phyloP scores from a whole-genome alignment of 2,888 invertebrate genomes.

The Teinopalpus imperialis region DNA sequence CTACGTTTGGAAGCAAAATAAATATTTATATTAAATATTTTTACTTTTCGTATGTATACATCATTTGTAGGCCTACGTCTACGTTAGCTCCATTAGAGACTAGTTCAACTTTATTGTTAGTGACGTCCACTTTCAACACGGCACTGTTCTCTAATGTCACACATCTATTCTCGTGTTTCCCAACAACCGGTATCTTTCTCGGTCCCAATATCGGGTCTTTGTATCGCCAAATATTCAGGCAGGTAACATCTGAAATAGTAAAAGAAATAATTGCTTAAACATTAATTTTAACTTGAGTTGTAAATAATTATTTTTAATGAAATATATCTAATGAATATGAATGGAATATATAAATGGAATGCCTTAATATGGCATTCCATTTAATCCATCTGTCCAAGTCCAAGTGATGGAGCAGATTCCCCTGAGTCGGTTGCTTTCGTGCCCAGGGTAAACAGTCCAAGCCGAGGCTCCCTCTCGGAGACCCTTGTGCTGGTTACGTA shows the following conservation, averaged over 20 bases:
- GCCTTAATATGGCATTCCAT: too few relatives aligned
- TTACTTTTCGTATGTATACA: constrained; percentile 76
- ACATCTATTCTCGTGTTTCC: constrained; percentile 85
- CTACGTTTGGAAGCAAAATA: constrained; percentile 34
- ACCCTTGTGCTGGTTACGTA: too few relatives aligned
- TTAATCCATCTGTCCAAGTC: too few relatives aligned
- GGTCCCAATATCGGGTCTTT: constrained; percentile 89
- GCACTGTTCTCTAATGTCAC: constrained; percentile 66
- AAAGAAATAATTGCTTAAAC: too few relatives aligned
- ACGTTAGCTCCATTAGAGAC: constrained; percentile 63
- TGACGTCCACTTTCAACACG: constrained; percentile 77
- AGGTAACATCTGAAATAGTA: constrained; percentile 83
- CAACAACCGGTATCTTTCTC: constrained; percentile 86
- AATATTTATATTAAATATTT: constrained; percentile 36
- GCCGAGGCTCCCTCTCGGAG: too few relatives aligned
- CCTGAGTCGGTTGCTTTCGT: too few relatives aligned
- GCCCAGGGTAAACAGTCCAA: too few relatives aligned
- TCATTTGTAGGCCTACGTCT: constrained; percentile 76
- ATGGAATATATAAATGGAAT: too few relatives aligned
- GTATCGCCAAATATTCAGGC: constrained; percentile 88
- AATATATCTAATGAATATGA: too few relatives aligned
- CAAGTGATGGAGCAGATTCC: too few relatives aligned
- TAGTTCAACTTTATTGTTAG: constrained; percentile 64
- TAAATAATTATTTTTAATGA: too few relatives aligned
- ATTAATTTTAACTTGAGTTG: too few relatives aligned